Evolutionary conservation across 2,888 invertebrate genomes (phyloP), one percentile per base, ranked within the genome.

Genomic region (Aethes cnicana): DNA sequence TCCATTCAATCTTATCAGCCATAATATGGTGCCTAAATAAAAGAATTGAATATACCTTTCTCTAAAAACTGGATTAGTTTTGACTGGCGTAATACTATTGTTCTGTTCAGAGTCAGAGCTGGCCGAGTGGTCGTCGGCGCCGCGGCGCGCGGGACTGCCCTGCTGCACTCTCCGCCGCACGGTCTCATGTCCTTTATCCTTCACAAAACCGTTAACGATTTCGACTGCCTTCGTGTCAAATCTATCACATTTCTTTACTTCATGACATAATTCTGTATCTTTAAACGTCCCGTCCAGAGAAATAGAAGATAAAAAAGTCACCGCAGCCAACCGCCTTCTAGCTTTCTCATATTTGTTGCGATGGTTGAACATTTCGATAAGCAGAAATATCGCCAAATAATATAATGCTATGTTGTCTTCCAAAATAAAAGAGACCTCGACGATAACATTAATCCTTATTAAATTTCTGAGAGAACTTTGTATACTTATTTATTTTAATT

Each of bases 281-380:
- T 92, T 93, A 82, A 95, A 94, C 66, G 94, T 95, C 62, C 98
- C 98, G 91, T 98, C 97, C 58, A 98, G 91, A 58, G 98, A 97
- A 77, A 98, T 98, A 88, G 98, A 98, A 47, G 97, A 95, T 66
- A 98, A 91, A 91, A 98, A 98, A 74, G 96, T 95, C 72, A 97
- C 93, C 65, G 98, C 98, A 75, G 97, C 97, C 68, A 97, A 92
- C 82, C 97, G 93, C 85, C 96, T 92, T 75, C 96, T 93, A 72
- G 95, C 95, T 85, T 94, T 93, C 72, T 92, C 92, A 68, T 89
- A 88, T 72, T 86, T 89, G 64, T 75, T 81, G 32, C 84, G 81
- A 65, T 84, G 77, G 53, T 62, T 74, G 47, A 83, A 68, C 88
- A 87, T 86, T n/a, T n/a, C n/a, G 35, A 11, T 49, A 7, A 43